phyloP scores from a whole-genome alignment of 2,888 invertebrate genomes.

The Coelinius sp. region DNA sequence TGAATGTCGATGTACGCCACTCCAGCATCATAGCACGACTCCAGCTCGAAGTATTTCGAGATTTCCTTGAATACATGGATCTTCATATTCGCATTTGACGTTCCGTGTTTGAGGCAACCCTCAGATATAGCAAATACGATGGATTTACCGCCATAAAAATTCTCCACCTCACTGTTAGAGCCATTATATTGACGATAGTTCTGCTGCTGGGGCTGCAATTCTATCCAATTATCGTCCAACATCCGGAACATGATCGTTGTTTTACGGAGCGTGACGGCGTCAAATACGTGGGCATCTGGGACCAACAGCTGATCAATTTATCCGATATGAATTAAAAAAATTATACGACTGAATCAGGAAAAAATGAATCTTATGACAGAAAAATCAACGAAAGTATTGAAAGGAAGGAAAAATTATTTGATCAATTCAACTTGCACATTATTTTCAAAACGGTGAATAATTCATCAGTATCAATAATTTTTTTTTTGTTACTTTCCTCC shows the following conservation, averaged over 20 bases:
- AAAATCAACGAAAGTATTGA: background rate
- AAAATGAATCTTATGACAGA: background rate
- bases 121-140: conserved; percentile 58
- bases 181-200: conserved; percentile 57
- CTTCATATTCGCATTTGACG: conserved; percentile 52
- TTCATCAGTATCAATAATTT: too few relatives aligned
- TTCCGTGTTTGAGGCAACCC: conserved; percentile 42
- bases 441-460: too few relatives aligned
- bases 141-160: conserved; percentile 63
- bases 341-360: background rate
- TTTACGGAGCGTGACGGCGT: conserved; percentile 57
- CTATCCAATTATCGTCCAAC: conserved; percentile 61
- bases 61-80: conserved; percentile 55
- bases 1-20: conserved; percentile 51
- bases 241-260: conserved; percentile 60
- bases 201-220: conserved; percentile 54
- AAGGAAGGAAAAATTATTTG: background rate
- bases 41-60: conserved; percentile 57
- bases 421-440: too few relatives aligned
- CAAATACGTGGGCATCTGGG: conserved; percentile 55
- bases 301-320: conserved; percentile 53
- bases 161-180: conserved; percentile 55
- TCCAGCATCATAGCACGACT: conserved; percentile 52
- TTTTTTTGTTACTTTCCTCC: too few relatives aligned
- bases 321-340: background rate